These are phyloP conservation scores for Pardosa pseudoannulata DNA, from an alignment of 2,888 invertebrate genomes.

Conservation along the genomic window DNA sequence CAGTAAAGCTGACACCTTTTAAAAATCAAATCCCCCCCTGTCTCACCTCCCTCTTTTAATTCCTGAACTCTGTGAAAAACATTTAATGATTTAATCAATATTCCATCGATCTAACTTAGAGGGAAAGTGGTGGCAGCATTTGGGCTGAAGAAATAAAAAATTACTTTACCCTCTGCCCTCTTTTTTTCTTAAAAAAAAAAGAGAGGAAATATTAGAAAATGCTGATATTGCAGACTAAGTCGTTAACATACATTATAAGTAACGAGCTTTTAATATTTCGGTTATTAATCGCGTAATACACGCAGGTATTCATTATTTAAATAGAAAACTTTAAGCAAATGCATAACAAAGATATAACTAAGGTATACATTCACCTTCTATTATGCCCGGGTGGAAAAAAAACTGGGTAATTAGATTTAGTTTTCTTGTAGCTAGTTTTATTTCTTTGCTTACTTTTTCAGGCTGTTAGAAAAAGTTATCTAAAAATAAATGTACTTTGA, in stretches of 20 bases:
- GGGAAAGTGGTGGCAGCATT: slow-evolving; percentile 65
- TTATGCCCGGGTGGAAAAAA: too few relatives aligned
- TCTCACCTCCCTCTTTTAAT: slow-evolving; percentile 50
- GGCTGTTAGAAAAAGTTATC: too few relatives aligned
- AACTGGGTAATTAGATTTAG: too few relatives aligned
- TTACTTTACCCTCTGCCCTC: slow-evolving; percentile 46
- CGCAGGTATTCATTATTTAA: slow-evolving; percentile 40
- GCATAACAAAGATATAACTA: too few relatives aligned
- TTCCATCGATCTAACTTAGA: slow-evolving; percentile 58
- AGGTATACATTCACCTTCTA: too few relatives aligned
- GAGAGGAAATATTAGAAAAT: slow-evolving; percentile 47
- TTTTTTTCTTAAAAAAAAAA: slow-evolving; percentile 25
- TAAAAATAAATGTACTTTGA: too few relatives aligned
- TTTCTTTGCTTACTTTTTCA: too few relatives aligned
- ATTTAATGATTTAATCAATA: slow-evolving; percentile 73
- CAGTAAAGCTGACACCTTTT: slow-evolving; percentile 43
- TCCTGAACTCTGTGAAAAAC: slow-evolving; percentile 63
- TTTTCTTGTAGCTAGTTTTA: too few relatives aligned
- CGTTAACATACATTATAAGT: slow-evolving; percentile 71
- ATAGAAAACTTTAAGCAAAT: slow-evolving; percentile 43
- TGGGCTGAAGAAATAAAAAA: slow-evolving; percentile 65
- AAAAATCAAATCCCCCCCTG: slow-evolving; percentile 27
- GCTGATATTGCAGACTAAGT: slow-evolving; percentile 64
- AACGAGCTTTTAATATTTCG: slow-evolving; percentile 71
- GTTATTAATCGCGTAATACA: slow-evolving; percentile 30